Evolutionary conservation across 30 jellyfish, hydroid and myxozoan species (phyloP), one percentile per base, ranked within the genome.

Genomic region (Nemopilema nomurai): DNA sequence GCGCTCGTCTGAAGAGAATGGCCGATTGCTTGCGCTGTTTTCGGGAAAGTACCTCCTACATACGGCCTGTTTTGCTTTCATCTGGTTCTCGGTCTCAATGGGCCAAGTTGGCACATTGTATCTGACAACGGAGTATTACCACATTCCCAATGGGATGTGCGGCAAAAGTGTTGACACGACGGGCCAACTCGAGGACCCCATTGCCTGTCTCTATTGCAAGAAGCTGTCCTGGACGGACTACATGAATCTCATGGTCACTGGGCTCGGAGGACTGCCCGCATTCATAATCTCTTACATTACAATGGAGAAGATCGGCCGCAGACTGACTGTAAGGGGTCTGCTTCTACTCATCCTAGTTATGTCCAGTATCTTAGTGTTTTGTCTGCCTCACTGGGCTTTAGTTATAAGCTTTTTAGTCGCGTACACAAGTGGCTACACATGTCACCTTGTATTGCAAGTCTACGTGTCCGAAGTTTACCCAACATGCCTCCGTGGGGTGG

Each of bases 41-140:
- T 84, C 93, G 9, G 79, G 67, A 0, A 84, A 65, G 25, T 84
- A 73, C 26, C 83, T 84, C 84, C 77, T 24, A 63, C 78, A 84
- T 81, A 84, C 93, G 20, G 28, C 52, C 18, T 84, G 93, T 65
- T 84, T 84, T 51, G 85, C 77, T 28, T 74, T 84, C 71, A 84
- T 84, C 1, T 84, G 93, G 93, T 84, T 84, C 79, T 86, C 93
- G 8, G 93, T 84, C 23, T 84, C 93, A 41, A 84, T 84, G 93
- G 85, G 93, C 0, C 93, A 84, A 29, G 93, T 84, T n/a, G 93
- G 93, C 28, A 84, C 93, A 19, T 33, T 84, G 77, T 84, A 84
- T 66, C 31, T 84, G 24, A 84, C 93, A 25, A 84, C 93, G 31
- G 93, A 84, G 70, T 84, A 84, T 51, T 71, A 84, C 65, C 93